Base-by-base conservation (phyloP, 2,888 invertebrate species). In the Belgica antarctica region DNA sequence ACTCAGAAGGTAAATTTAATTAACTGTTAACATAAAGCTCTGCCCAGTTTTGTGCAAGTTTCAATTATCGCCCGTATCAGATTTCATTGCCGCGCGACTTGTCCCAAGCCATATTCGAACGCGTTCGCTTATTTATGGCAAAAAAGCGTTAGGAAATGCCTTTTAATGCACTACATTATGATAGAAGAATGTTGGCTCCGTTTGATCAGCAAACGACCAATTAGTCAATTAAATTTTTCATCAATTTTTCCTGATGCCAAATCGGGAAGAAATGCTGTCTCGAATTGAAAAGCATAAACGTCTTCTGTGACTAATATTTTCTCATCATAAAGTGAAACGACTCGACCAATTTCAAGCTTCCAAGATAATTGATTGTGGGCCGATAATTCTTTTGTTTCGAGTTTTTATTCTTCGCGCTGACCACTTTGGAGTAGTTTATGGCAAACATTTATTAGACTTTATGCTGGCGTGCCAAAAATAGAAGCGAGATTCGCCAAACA, bases 1-100 rank as follows among this genome's bases (percentile, higher is more conserved):
- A 90, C 71, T 92, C 91, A 72, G 92, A 93, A 82, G 89, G 89
- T 89, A 77, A 78, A 80, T 73, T 1, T 7, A 15, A 15, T 52
- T 22, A 22, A 17, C 22, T 17, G 2, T 4, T 15, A 52, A 22
- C 52, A 5, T 7, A 7, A 52, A 4, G 22, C 19, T 22, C 17
- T 52, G 4, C 22, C 17, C 41, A 41, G 17, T 46, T n/a, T 52
- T 17, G 2, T 52, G 52, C 52, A 52, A 46, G 4, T 52, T 52
- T 7, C 12, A 52, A 46, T 46, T 46, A 46, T 10, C 31, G 31
- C 10, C 31, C 5, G 5, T 15, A 41, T 41, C 15, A n/a, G 15
- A 41, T 12, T 41, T 7, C 31, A 7, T 31, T 31, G 31, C 31
- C 10, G 31, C 31, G n/a, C n/a, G n/a, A n/a, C 34, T 31, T 31